Evolutionary conservation across 2,888 invertebrate species (phyloP).

Genomic region (Anticlea derivata): DNA sequence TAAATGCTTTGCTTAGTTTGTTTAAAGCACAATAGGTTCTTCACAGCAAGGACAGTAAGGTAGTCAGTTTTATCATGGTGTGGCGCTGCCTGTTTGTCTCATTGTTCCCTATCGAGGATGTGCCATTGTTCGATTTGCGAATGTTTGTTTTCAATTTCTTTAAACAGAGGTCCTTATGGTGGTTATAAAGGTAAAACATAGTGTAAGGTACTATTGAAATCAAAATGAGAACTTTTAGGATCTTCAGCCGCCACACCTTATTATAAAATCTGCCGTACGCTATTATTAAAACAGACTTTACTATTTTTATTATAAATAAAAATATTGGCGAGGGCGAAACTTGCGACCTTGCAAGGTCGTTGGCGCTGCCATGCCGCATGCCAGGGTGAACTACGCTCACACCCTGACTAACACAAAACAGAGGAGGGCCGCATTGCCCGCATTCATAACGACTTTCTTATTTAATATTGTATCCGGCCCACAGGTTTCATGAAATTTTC

Average conservation of each 20-base stretch:
- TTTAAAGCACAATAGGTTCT: conserved; percentile 50
- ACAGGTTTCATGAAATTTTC: conserved; percentile 1
- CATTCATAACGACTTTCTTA: conserved; percentile 36
- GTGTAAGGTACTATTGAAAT: too few species aligned
- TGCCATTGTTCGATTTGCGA: conserved; percentile 45
- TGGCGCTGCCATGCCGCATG: conserved; percentile 47
- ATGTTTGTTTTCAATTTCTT: conserved; percentile 18
- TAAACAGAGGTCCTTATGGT: neutral
- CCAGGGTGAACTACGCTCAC: conserved; percentile 45
- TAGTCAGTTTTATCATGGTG: conserved; percentile 42
- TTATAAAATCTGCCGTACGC: too few species aligned
- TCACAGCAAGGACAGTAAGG: conserved; percentile 62
- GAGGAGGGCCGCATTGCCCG: conserved; percentile 40
- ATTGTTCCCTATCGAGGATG: conserved; percentile 47
- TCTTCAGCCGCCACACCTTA: too few species aligned
- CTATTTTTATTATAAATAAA: too few species aligned
- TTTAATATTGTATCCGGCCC: conserved; percentile 25
- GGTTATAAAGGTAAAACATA: too few species aligned
- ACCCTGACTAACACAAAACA: conserved; percentile 27
- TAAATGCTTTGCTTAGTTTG: too few species aligned
- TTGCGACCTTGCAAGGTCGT: conserved; percentile 68
- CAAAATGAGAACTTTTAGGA: too few species aligned
- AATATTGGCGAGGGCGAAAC: conserved; percentile 43
- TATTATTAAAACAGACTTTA: too few species aligned
- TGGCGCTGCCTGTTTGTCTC: conserved; percentile 47